Percentiles rank a stretch among this genome's conserved stretches.
These are phyloP conservation scores for Mormyrus proboscirostris DNA, from an alignment of 2,797 vertebrate species.

Conservation along the genomic window DNA sequence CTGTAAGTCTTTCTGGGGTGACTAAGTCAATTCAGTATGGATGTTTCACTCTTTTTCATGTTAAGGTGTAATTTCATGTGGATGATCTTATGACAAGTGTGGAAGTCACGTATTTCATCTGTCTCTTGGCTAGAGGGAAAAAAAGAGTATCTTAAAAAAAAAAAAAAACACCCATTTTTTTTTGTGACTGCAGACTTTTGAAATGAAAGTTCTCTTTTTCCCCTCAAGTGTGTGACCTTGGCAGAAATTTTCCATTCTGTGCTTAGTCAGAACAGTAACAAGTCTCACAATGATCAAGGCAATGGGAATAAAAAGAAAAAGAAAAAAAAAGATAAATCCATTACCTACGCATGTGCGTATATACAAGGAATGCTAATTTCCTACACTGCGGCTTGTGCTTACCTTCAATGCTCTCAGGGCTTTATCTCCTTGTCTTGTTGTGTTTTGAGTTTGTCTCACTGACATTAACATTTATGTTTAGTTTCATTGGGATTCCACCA, in stretches of 20 bases:
- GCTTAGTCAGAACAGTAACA: neutral
- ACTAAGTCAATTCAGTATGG: conserved; percentile 8
- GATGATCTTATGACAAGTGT: conserved; percentile 12
- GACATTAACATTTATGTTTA: neutral
- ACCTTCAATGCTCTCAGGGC: neutral
- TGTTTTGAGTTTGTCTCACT: conserved; percentile 5
- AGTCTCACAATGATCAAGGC: conserved; percentile 5
- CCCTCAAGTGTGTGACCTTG: neutral
- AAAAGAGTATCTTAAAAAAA: neutral
- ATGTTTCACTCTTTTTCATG: conserved; percentile 9
- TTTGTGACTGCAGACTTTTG: conserved; percentile 2
- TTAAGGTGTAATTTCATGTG: conserved; percentile 19
- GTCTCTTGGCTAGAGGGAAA: neutral
- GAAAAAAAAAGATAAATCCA: neutral
- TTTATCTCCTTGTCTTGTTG: neutral
- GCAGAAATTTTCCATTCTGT: neutral
- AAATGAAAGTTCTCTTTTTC: conserved; percentile 8
- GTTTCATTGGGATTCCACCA: neutral
- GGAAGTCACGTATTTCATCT: conserved; percentile 10
- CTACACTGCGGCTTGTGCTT: neutral
- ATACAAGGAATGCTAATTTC: neutral
- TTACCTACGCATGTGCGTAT: neutral
- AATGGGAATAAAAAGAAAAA: neutral
- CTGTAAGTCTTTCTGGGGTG: neutral
- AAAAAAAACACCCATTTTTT: neutral